Evolutionary conservation across 2,113 vertebrate genomes (phyloP), one percentile per base, ranked within the genome.

Genomic region (Anseranas semipalmata): DNA sequence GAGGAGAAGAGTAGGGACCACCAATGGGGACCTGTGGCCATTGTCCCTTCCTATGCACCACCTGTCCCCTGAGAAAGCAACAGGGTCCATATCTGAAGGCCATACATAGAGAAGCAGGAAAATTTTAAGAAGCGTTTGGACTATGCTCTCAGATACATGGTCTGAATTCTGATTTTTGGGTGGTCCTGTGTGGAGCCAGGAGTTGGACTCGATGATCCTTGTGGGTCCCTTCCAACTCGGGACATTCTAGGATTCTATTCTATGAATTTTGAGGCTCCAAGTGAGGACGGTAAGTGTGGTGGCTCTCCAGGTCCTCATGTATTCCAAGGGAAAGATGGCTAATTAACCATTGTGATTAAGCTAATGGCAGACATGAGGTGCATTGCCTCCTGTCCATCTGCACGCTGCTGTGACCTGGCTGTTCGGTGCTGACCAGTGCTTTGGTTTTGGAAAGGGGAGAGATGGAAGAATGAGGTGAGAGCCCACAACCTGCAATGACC

Each of bases 391-490:
- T 21, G 7, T n/a, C 41, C 37, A 12, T 35, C 35, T 6, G 1
- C 15, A 39, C 20, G 2, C 13, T 0, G 0, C 71, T 24, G 41
- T 16, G 52, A 45, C 30, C 25, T 1, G 4, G 7, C 15, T 37
- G 14, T 9, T 5, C 0, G 5, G 41, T 41, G 46, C 27, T 53
- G n/a, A n/a, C n/a, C n/a, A n/a, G n/a, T n/a, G n/a, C n/a, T n/a
- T 85, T 37, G 56, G 27, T 30, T 52, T 70, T 25, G 35, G n/a
- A 25, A 59, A 81, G 10, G 50, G 25, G 14, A 56, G 6, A 32
- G 25, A 53, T 33, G 62, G 32, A 63, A n/a, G 18, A 58, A 43
- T 12, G 27, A 66, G 52, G 12, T 0, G 2, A 65, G 39, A 41
- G 15, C 37, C 20, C 14, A 32, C 3, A 3, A 39, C 32, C n/a